Evolutionary conservation across 1,140 invertebrate genomes (phyloP), one percentile per base, ranked within the genome.

Genomic region (Rhynchophorus ferrugineus): DNA sequence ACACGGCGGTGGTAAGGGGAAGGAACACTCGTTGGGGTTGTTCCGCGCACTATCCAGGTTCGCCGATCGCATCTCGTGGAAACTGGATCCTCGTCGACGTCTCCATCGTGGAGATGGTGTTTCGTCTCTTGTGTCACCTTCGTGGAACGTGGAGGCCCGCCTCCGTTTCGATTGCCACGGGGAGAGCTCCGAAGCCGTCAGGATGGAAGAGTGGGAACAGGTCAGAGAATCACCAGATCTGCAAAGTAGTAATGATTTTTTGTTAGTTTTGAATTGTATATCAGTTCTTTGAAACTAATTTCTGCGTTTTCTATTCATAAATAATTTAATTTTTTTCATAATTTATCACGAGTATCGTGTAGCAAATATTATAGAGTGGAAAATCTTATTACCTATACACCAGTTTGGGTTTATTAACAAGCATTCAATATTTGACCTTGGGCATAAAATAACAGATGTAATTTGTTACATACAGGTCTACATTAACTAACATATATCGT

Each of bases 1-100:
- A 65, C 84, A 89, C 0, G 84, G 82, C 1, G 83, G 81, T 1
- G 83, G 82, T 20, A 86, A 60, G 7, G 78, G 68, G 18, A 81
- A 60, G 1, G 65, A 52, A 18, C 45, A 61, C 44, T 66, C 64
- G 3, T 47, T 54, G 9, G 38, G n/a, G 11, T 29, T 29, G 7
- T 7, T 11, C 19, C n/a, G 34, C 16, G 9, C 20, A 39, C 44
- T 22, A 29, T 39, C 41, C n/a, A 8, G 22, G 17, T 5, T 39
- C 2, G 20, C 29, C 13, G 44, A 48, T 1, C 47, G 46, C 8
- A 38, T 44, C 34, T 64, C 76, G 60, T 78, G 74, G 49, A 75
- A 76, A 57, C 76, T 78, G 24, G 71, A 71, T 2, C 73, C 71
- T 13, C 74, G 59, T 33, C 72, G 71, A n/a, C 70, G 66, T 1